Conservation (phyloP, 1,140 invertebrate genomes). For the Triops longicaudatus region DNA sequence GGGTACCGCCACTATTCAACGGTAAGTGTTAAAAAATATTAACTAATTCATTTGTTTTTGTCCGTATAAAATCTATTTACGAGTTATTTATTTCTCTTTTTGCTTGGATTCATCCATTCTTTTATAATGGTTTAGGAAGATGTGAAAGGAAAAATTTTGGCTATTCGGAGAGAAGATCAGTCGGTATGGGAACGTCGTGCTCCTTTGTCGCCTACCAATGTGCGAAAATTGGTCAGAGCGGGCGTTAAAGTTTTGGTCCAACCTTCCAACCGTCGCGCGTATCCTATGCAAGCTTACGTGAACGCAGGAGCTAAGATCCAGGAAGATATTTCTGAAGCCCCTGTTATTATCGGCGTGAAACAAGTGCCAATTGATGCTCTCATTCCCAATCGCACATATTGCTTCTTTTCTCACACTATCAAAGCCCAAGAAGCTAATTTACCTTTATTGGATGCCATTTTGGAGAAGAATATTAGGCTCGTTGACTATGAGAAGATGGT, state of each 20-base stretch:
- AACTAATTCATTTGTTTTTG: too few species aligned
- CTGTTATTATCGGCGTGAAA: constrained; percentile 94
- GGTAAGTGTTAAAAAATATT: too few species aligned
- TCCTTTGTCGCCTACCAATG: constrained; percentile 84
- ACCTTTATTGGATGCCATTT: constrained; percentile 88
- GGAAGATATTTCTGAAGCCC: constrained; percentile 93
- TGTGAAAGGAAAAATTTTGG: constrained; percentile 54
- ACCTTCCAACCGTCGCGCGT: constrained; percentile 92
- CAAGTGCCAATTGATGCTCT: constrained; percentile 90
- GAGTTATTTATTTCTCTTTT: too few species aligned
- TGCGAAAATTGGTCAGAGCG: constrained; percentile 70
- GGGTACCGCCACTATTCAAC: neutral
- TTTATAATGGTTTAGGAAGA: constrained; percentile 24
- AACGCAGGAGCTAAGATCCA: constrained; percentile 82
- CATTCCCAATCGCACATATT: constrained; percentile 93
- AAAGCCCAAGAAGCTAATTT: constrained; percentile 98
- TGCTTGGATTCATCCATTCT: too few species aligned
- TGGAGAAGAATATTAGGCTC: constrained; percentile 92
- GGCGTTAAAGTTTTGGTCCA: constrained; percentile 95
- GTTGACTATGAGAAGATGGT: constrained; percentile 97
- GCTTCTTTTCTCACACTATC: constrained; percentile 98
- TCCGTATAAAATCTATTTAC: too few species aligned
- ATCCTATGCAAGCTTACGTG: constrained; percentile 89
- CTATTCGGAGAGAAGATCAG: constrained; percentile 84
- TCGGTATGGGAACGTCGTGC: constrained; percentile 97